Base-by-base conservation (phyloP, 1,140 invertebrate genomes). In the Vanessa tameamea region DNA sequence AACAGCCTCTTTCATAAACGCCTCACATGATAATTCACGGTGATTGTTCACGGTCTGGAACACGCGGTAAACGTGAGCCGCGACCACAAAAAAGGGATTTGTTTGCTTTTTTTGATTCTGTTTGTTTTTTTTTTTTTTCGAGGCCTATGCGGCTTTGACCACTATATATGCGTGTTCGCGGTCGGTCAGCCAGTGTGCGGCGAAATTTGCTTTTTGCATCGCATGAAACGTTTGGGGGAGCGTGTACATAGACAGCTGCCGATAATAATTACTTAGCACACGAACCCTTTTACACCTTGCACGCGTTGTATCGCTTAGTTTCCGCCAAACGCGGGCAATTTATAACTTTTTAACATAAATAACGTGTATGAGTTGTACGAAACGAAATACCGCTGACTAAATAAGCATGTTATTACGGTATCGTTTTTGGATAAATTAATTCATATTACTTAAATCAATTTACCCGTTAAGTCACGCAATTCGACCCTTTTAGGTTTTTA, bases 251-350 rank as follows among this genome's bases (percentile, higher is more conserved):
- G 81, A 82, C 90, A 90, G 88, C 88, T 90, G 88, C 81, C 84
- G 74, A 84, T 82, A 82, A 82, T 84, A 89, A 90, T 88, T 87
- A 89, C 84, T 85, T 80, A 84, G 76, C 88, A 90, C 85, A 84
- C 88, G 72, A 89, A 89, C 87, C 84, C 88, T 86, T 90, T 92
- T 80, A 86, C 90, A 92, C 90, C 90, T 90, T 92, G 90, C 86
- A 78, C 74, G 69, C 77, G 74, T 78, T 73, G 83, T 83, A 63
- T 68, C 64, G 71, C 75, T 82, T 78, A 70, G 67, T 75, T 75
- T 75, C 48, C 73, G 63, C 61, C 67, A 55, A 59, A 75, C 67
- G 48, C 69, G 61, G 67, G 26, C 31, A 69, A 64, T 69, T 74
- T 74, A 71, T 74, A 74, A 64, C 57, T 55, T 69, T 74, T 57